Base-by-base conservation (phyloP, 2,113 vertebrate genomes). In the Gorsachius goisagi region DNA sequence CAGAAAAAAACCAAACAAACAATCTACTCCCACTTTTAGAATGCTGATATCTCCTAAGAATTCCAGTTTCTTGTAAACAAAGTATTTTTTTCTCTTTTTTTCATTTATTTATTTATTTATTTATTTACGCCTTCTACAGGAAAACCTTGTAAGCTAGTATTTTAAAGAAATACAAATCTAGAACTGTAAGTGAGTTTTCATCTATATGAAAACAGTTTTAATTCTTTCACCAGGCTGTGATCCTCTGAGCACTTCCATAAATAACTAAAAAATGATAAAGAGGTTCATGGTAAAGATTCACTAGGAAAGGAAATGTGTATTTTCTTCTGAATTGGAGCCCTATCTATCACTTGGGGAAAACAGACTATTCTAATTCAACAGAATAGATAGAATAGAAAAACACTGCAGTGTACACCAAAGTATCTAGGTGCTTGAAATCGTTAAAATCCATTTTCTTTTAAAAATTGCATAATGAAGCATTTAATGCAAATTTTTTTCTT, bases 401-500 rank as follows among this genome's bases (percentile, higher is more conserved):
- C 27, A 49, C 5, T 73, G 35, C 1, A 7, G 8, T 18, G 6
- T 20, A 52, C 6, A 45, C 9, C 6, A 17, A 90, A 63, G 59
- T 76, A 86, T 53, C 49, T 60, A n/a, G 66, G 44, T 58, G 19
- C 16, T 75, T 68, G 63, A 95, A 95, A 90, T 15, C 28, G 37
- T 71, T 93, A 72, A 77, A 94, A 87, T 37, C n/a, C 23, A 77
- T 41, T 49, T 88, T 45, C 37, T 92, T 94, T 74, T 35, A 24
- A 82, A 94, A 93, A 85, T 28, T 86, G 5, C 56, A 78, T 28
- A 77, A 69, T 84, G 24, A 95, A 79, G 26, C 67, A 89, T 88
- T 96, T 90, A 85, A 71, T 71, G 47, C 50, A 76, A 33, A 27
- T 35, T 68, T 92, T 96, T 84, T 91, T 90, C n/a, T 60, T 41